A percentile compares a stretch with the other conserved stretches of the same genome.
These are phyloP conservation scores for Phenganax subtilis DNA, from an alignment of 92 coral and sea anemone genomes.

Conservation along the genomic window DNA sequence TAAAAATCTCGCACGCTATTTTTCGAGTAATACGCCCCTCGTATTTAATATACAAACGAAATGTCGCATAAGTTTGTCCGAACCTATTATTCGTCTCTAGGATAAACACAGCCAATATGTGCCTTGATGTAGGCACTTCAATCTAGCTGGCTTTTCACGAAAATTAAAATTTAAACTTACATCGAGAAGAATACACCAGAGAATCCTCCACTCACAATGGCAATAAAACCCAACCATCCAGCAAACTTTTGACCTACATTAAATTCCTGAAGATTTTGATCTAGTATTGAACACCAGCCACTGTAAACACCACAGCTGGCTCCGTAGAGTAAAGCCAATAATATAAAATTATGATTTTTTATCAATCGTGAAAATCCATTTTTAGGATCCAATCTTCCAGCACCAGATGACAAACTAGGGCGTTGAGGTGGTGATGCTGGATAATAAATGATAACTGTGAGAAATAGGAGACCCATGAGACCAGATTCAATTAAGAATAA, in stretches of 20 bases:
- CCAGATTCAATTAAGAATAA: conserved; percentile 78
- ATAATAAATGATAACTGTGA: conserved; percentile 68
- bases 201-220: conserved; percentile 78
- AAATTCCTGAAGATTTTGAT: conserved; percentile 69
- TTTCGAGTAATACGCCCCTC: no score
- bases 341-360: conserved; percentile 70
- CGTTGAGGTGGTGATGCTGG: conserved; percentile 75
- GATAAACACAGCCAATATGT: no score
- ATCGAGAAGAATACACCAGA: conserved; percentile 92
- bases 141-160: no score
- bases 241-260: conserved; percentile 71
- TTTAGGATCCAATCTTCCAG: conserved; percentile 70
- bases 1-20: no score
- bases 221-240: conserved; percentile 95
- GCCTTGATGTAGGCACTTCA: no score
- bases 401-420: conserved; percentile 89
- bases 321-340: conserved; percentile 82
- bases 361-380: conserved; percentile 62
- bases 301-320: conserved; percentile 87
- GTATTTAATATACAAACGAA: no score
- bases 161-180: conserved; percentile 52
- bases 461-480: conserved; percentile 53
- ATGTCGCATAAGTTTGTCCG: no score
- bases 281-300: conserved; percentile 92
- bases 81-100: no score